phyloP scores from a whole-genome alignment of 2,797 vertebrate species.

The Triplophysa bombifrons region DNA sequence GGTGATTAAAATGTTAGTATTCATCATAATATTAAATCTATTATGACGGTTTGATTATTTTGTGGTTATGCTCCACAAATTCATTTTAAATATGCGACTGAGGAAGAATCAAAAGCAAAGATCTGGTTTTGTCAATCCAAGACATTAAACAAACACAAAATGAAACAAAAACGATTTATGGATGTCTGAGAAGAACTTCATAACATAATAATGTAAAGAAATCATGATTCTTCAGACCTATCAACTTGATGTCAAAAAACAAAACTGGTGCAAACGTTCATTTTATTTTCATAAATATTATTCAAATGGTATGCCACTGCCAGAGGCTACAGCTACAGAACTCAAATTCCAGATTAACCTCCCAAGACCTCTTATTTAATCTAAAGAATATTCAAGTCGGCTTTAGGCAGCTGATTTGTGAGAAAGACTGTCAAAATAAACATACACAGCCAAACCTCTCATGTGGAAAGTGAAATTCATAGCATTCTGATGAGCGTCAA shows the following conservation, averaged over 20 bases:
- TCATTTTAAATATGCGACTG: conserved; percentile 5
- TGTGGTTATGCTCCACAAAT: conserved; percentile 16
- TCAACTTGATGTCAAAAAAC: neutral
- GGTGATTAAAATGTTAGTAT: conserved; percentile 30
- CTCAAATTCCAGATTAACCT: conserved; percentile 13
- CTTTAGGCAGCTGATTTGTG: conserved; percentile 8
- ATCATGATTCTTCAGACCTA: neutral
- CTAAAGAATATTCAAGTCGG: conserved; percentile 13
- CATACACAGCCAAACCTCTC: neutral
- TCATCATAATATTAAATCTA: conserved; percentile 30
- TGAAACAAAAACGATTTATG: neutral
- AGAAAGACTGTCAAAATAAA: conserved; percentile 10
- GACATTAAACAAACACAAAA: conserved; percentile 10
- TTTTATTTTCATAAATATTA: conserved; percentile 4
- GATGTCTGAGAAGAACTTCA: too few relatives aligned
- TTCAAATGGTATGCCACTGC: neutral
- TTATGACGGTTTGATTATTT: conserved; percentile 38
- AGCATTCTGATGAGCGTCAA: neutral
- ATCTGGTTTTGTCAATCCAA: neutral
- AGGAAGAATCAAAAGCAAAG: neutral
- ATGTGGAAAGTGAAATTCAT: neutral
- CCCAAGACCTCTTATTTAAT: conserved; percentile 15
- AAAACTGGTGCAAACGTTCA: neutral
- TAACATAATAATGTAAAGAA: too few relatives aligned
- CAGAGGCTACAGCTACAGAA: neutral